Evolutionary conservation across 2,797 vertebrate genomes (phyloP).

Genomic region (Cirrhinus molitorella): DNA sequence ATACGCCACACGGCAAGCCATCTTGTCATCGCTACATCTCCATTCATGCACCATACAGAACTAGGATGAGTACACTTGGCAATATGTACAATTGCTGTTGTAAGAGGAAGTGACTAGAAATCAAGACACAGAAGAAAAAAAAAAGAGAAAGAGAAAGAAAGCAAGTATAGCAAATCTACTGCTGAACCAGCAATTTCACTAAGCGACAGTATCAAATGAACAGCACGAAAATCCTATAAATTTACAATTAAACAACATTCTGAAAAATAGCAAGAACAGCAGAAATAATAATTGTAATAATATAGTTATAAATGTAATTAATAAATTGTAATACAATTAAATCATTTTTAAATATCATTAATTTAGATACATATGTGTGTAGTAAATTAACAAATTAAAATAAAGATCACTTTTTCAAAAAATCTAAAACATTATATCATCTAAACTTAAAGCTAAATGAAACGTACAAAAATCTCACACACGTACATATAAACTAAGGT

Average conservation of each 20-base stretch:
- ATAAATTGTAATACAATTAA: not conserved
- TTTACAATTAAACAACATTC: not conserved
- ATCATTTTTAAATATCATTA: not conserved
- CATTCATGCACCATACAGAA: slow-evolving; percentile 30
- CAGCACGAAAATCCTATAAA: slow-evolving; percentile 13
- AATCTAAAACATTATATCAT: not conserved
- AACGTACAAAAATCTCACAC: not conserved
- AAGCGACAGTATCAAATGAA: slow-evolving; percentile 32
- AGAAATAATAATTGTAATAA: not conserved
- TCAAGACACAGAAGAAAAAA: slow-evolving; percentile 6
- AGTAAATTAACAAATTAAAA: not conserved
- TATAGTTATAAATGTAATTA: not conserved
- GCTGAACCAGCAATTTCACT: slow-evolving; percentile 47
- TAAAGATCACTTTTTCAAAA: not conserved
- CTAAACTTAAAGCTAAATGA: not conserved
- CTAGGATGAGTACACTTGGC: slow-evolving; percentile 50
- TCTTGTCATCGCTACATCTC: slow-evolving; percentile 42
- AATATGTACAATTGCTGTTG: slow-evolving; percentile 21
- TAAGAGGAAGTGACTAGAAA: slow-evolving; percentile 36
- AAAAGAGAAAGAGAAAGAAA: slow-evolving; percentile 40
- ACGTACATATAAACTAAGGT: not conserved
- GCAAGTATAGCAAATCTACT: slow-evolving; percentile 28
- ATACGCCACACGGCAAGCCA: slow-evolving; percentile 18
- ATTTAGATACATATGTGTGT: not conserved
- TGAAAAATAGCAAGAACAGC: slow-evolving; percentile 6